Evolutionary conservation across 1,140 invertebrate species (phyloP).

Genomic region (Cydia pomonella): DNA sequence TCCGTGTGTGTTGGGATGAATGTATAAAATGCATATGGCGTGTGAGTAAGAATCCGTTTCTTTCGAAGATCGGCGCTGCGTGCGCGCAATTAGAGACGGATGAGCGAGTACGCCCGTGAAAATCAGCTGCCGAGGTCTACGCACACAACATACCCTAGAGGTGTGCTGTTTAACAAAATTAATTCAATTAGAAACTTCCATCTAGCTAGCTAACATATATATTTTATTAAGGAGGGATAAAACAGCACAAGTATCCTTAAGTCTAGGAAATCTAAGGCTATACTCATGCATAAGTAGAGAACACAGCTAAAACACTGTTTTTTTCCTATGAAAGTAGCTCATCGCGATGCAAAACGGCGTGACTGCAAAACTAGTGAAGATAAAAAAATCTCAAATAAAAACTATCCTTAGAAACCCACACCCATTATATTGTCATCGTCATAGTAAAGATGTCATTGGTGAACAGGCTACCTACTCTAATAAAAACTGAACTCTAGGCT

Average conservation of each 20-base stretch:
- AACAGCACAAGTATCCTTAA: no score
- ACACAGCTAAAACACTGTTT: no score
- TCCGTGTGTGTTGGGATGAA: no score
- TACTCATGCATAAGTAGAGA: no score
- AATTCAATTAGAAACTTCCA: no score
- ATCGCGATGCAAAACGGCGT: no score
- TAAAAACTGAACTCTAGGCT: not conserved
- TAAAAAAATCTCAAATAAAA: no score
- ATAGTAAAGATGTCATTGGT: not conserved
- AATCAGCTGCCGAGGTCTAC: not conserved
- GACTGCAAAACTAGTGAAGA: not conserved
- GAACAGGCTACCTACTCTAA: not conserved
- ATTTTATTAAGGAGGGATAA: no score
- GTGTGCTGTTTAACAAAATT: no score
- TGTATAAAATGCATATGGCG: conserved; percentile 36
- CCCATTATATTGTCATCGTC: not conserved
- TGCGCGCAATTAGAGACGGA: conserved; percentile 61
- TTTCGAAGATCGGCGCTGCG: conserved; percentile 52
- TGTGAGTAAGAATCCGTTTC: conserved; percentile 60
- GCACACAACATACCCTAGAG: not conserved
- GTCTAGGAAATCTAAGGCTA: no score
- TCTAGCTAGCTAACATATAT: no score
- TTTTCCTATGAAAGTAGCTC: no score
- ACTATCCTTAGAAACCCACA: not conserved
- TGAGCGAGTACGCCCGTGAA: conserved; percentile 42